Evolutionary conservation across 2,113 vertebrate species (phyloP).

Genomic region (Uria aalge): DNA sequence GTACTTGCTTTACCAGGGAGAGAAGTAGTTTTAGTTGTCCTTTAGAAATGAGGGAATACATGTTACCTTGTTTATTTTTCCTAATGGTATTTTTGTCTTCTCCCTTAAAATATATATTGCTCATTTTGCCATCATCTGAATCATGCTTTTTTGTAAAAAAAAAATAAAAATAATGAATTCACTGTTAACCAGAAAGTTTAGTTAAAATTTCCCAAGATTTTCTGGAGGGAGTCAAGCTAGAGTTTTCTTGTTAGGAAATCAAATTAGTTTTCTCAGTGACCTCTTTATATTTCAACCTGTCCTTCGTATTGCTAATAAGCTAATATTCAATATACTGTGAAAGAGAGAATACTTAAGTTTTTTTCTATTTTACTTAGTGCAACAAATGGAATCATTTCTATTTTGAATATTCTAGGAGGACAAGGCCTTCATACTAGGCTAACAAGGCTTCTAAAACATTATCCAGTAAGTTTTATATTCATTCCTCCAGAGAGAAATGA

Average conservation of each 20-base stretch:
- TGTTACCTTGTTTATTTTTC: neutral
- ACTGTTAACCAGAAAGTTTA: neutral
- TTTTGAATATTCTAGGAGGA: neutral
- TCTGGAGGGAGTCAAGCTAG: neutral
- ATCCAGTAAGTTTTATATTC: neutral
- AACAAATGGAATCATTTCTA: neutral
- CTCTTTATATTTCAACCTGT: neutral
- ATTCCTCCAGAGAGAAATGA: neutral
- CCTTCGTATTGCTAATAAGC: neutral
- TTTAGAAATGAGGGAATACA: neutral
- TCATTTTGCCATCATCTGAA: neutral
- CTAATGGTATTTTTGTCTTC: neutral
- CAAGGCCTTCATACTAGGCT: neutral
- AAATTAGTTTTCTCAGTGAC: neutral
- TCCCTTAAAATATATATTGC: neutral
- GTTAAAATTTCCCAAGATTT: neutral
- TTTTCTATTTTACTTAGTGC: neutral
- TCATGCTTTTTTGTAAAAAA: neutral
- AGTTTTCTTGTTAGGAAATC: neutral
- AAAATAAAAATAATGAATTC: neutral
- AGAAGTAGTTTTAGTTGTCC: neutral
- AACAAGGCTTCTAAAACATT: neutral
- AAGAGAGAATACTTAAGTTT: neutral
- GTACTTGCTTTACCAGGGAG: neutral
- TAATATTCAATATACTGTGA: neutral